Base-by-base conservation (phyloP, 1,140 invertebrate genomes). In the Kradibia gibbosae region DNA sequence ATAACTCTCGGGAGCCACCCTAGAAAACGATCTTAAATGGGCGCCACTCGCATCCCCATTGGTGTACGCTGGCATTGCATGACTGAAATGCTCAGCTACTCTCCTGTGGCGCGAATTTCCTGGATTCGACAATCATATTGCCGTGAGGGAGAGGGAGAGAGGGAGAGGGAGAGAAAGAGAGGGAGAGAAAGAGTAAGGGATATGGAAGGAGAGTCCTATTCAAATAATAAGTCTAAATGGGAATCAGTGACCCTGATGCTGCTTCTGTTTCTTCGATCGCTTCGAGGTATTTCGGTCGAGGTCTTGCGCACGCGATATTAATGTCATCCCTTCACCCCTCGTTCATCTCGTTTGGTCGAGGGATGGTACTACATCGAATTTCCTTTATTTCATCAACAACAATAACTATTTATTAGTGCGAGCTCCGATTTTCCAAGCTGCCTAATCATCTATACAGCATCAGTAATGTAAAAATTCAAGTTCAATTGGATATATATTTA, bases 161-260 rank as follows among this genome's bases (percentile, higher is more conserved):
- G 53, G 78, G 67, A 83, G 74, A 73, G 72, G 55, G 76, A 55
- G 45, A 72, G 70, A 45, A 20, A 57, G 17, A 25, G 48, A 50
- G 11, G 2, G 11, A n/a, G 11, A 74, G 71, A 73, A 39, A 62
- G 45, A 80, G 62, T 80, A 71, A 70, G 76, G 50, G 81, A n/a
- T n/a, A n/a, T n/a, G n/a, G 79, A 75, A 71, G 83, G 67, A 71
- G 83, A 83, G 84, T 83, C 83, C 85, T 87, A 86, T 88, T 87
- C 88, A 89, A 89, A 89, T 88, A 89, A 89, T 88, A 89, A 88
- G 87, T 87, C 84, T 85, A 82, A 87, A 87, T 88, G 82, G 85
- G 48, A 81, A 50, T 81, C 72, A 81, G 48, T 81, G 57, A 70
- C 80, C 72, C 67, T 70, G 72, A 48, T 25, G 11, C 42, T 62